Evolutionary conservation across 2,113 vertebrate genomes (phyloP), one percentile per base, ranked within the genome.

Genomic region (Grus americana): DNA sequence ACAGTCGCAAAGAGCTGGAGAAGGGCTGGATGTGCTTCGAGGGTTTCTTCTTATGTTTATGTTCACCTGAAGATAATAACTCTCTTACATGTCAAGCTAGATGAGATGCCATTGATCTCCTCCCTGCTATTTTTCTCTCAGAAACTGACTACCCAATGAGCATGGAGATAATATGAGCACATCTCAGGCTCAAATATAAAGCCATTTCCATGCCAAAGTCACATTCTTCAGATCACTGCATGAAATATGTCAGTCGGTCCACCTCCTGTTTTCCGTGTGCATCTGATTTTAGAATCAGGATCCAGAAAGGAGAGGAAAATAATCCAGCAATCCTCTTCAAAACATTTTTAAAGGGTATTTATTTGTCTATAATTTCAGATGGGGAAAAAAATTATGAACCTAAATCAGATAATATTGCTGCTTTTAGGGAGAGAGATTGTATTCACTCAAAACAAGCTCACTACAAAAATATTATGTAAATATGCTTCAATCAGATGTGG

Each of bases 101-200:
- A 91, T 89, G 86, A 91, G 92, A 92, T 70, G 34, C n/a, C 83
- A 91, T 59, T 95, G 94, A 96, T 97, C 83, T 93, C 54, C n/a
- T 86, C 22, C 6, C 38, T 76, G 58, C 20, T 82, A 49, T 84
- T 85, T 96, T 89, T 79, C 73, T 74, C 62, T 70, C 66, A 88
- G 78, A 93, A 85, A 65, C 36, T 54, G 66, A 58, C 58, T 95
- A 87, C 26, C 27, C 78, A 87, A 9, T 50, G 54, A 92, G 49
- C 54, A 58, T 7, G 18, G 20, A 89, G n/a, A 75, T 59, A 79
- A 95, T 89, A 88, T 87, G 89, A 94, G 54, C 47, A 83, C 10
- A 38, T 58, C n/a, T 46, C 70, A 66, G 55, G 38, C 73, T 86
- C 86, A 88, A 82, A 73, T 89, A 76, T 92, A 81, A 89, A 92